phyloP scores from a whole-genome alignment of 2,113 vertebrate genomes.

The Ranitomeya imitator region DNA sequence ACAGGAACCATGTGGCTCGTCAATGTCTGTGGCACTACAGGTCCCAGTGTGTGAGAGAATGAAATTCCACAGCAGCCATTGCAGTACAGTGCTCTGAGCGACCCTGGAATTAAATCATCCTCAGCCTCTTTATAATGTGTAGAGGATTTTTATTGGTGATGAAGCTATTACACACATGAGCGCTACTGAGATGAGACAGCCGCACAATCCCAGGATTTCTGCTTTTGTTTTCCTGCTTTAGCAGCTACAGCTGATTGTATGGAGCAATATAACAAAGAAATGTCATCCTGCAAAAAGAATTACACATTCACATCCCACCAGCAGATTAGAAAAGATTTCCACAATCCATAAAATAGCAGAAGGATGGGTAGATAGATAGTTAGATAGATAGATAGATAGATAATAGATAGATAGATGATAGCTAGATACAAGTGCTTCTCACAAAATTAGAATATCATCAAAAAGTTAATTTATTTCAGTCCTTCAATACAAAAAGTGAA shows the following conservation, averaged over 20 bases:
- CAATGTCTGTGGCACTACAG: neutral
- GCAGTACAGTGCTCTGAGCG: neutral
- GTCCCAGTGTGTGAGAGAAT: neutral
- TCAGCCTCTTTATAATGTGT: slow-evolving; percentile 24
- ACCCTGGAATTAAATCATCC: slow-evolving; percentile 20
- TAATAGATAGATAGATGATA: neutral
- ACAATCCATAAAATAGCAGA: neutral
- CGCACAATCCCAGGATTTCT: slow-evolving; percentile 7
- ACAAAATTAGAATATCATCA: too few relatives aligned
- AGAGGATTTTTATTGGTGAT: slow-evolving; percentile 25
- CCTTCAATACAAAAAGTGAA: too few relatives aligned
- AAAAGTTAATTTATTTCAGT: too few relatives aligned
- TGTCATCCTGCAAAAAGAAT: neutral
- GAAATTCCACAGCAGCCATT: neutral
- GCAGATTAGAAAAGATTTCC: neutral
- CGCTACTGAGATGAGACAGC: slow-evolving; percentile 17
- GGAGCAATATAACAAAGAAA: slow-evolving; percentile 8
- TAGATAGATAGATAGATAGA: slow-evolving; percentile 8
- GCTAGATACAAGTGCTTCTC: too few relatives aligned
- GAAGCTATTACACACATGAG: slow-evolving; percentile 30
- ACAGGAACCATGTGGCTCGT: too few relatives aligned
- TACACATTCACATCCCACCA: neutral
- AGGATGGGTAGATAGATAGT: neutral
- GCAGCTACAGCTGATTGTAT: slow-evolving; percentile 3
- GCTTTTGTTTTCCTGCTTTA: slow-evolving; percentile 10